Conservation (phyloP, 1,140 invertebrate genomes). For the Eueides isabella region DNA sequence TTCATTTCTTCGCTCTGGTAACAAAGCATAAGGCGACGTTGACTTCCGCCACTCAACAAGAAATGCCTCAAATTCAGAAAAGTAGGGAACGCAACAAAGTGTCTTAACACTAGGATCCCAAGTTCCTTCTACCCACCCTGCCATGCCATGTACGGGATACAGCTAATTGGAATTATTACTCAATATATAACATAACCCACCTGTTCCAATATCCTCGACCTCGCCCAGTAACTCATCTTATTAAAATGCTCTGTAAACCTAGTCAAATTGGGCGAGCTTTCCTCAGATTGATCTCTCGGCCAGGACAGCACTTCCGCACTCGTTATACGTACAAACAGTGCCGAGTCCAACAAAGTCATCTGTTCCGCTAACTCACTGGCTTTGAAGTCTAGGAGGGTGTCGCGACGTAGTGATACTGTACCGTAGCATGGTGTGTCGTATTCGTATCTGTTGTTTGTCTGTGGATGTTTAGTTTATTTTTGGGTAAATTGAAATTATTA, state of each 20-base stretch:
- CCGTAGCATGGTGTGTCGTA: conserved; percentile 70
- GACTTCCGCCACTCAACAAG: too few species aligned
- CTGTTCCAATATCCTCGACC: conserved; percentile 85
- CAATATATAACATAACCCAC: conserved; percentile 41
- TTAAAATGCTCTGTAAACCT: conserved; percentile 99
- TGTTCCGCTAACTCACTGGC: conserved; percentile 94
- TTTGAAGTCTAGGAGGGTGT: conserved; percentile 95
- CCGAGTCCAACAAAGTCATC: conserved; percentile 98
- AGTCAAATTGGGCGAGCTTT: conserved; percentile 97
- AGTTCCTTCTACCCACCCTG: too few species aligned
- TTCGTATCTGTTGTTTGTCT: conserved; percentile 71
- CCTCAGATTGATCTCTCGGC: conserved; percentile 98
- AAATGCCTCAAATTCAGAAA: too few species aligned
- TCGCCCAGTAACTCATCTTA: conserved; percentile 99
- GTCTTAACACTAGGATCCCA: too few species aligned
- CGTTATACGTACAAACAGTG: conserved; percentile 98
- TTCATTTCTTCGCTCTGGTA: too few species aligned
- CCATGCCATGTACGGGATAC: too few species aligned
- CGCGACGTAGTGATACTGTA: conserved; percentile 82
- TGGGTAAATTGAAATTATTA: not conserved
- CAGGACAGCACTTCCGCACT: conserved; percentile 98
- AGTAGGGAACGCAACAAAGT: too few species aligned
- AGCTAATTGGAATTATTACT: too few species aligned
- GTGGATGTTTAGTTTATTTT: not conserved
- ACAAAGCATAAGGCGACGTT: too few species aligned